A percentile compares a stretch with the other conserved stretches of the same genome.
These are phyloP conservation scores for Brachycybe producta DNA, from an alignment of 2,888 invertebrate genomes.

Conservation along the genomic window DNA sequence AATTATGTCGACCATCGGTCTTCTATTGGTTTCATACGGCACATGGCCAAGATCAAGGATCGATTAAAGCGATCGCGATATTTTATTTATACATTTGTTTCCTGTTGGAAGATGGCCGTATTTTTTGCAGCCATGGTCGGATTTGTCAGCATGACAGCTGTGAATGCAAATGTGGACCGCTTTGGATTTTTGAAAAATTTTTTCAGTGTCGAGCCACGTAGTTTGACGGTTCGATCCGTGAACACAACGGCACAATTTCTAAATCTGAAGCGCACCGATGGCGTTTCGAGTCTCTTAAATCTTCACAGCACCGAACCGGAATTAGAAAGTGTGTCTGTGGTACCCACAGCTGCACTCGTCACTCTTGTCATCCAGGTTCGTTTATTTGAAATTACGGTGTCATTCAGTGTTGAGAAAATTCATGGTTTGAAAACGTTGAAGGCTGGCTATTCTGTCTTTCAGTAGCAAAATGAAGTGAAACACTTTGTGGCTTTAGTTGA, in stretches of 20 bases:
- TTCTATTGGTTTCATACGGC: slow-evolving; percentile 51
- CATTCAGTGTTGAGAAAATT: too few relatives aligned
- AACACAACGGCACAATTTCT: slow-evolving; percentile 46
- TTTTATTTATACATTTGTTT: slow-evolving; percentile 77
- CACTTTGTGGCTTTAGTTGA: too few relatives aligned
- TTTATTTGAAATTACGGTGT: too few relatives aligned
- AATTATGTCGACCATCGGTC: slow-evolving; percentile 84
- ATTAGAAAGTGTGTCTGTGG: not conserved
- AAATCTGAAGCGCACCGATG: not conserved
- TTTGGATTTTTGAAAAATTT: slow-evolving; percentile 60
- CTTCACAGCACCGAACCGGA: slow-evolving; percentile 9
- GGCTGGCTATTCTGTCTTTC: too few relatives aligned
- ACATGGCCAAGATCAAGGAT: slow-evolving; percentile 61
- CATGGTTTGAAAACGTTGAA: too few relatives aligned
- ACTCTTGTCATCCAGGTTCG: slow-evolving; percentile 7
- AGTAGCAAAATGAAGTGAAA: too few relatives aligned
- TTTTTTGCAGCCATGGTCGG: slow-evolving; percentile 63
- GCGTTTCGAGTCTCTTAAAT: too few relatives aligned
- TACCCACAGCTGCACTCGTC: not conserved
- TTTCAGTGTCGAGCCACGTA: slow-evolving; percentile 43
- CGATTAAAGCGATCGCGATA: slow-evolving; percentile 67
- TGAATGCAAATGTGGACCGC: slow-evolving; percentile 41
- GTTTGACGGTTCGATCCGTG: slow-evolving; percentile 36
- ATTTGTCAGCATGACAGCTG: slow-evolving; percentile 48
- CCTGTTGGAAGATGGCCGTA: slow-evolving; percentile 75